A percentile compares a stretch with the other conserved stretches of the same genome.
Conservation (phyloP, 2,888 invertebrate species). For the Maniola hyperantus region DNA sequence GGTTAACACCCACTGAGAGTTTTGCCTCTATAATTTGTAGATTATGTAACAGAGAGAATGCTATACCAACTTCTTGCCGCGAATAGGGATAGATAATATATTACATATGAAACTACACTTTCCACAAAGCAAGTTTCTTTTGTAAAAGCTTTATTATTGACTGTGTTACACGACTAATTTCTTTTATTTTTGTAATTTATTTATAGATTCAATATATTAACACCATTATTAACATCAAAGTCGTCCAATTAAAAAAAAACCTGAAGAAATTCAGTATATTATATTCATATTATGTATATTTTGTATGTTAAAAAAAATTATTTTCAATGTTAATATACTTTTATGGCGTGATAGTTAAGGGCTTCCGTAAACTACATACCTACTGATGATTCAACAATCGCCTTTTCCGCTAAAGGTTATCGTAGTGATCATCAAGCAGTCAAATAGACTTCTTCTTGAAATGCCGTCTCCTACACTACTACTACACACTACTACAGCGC, state of each 20-base stretch:
- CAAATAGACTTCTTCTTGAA: too few species aligned
- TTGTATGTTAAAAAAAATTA: slow-evolving; percentile 16
- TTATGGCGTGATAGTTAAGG: background rate
- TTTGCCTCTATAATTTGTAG: too few species aligned
- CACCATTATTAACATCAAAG: background rate
- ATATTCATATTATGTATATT: slow-evolving; percentile 20
- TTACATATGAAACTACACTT: background rate
- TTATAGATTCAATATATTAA: slow-evolving; percentile 5
- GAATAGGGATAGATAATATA: too few species aligned
- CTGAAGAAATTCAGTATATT: slow-evolving; percentile 15
- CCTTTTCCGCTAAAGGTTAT: too few species aligned
- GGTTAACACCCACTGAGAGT: too few species aligned
- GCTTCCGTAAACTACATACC: background rate
- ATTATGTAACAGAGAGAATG: too few species aligned
- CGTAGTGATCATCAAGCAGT: too few species aligned
- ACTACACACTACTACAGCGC: too few species aligned
- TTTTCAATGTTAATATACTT: slow-evolving; percentile 12
- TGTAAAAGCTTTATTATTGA: slow-evolving; percentile 5
- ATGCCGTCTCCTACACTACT: too few species aligned
- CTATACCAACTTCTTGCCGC: too few species aligned
- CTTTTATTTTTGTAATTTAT: slow-evolving; percentile 22
- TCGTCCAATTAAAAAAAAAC: slow-evolving; percentile 8
- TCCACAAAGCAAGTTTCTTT: background rate
- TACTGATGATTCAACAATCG: background rate
- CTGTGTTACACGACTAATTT: slow-evolving; percentile 10